Base-by-base conservation (phyloP, 2,113 vertebrate species). In the Hypocryptadius cinnamomeus region DNA sequence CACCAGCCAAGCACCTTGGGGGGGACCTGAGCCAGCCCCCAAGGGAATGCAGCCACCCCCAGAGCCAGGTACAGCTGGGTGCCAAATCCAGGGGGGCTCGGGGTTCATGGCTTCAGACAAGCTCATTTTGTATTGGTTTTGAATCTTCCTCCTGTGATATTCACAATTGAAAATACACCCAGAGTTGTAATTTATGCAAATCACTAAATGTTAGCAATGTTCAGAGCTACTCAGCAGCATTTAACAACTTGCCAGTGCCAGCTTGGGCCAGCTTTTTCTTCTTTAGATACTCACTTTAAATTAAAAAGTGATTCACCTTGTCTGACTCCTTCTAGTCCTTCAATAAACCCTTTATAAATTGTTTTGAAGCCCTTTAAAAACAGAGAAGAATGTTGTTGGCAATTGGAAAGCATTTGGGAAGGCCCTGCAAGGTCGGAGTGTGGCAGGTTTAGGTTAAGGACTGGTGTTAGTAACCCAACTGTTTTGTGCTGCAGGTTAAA, bases 401-500 rank as follows among this genome's bases (percentile, higher is more conserved):
- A 59, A 1, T 21, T 65, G 16, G 17, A 18, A 33, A 30, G 31
- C 5, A 3, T 39, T 61, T 13, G 14, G 56, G 70, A 35, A 28
- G 48, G 33, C 16, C 13, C 0, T 40, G 54, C 37, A 24, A 15
- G 56, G 20, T 22, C 31, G 15, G 50, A 65, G 24, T 3, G 40
- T 5, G 39, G 44, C 24, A 40, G 44, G 63, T 50, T 72, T 27
- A 47, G 56, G 30, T 50, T 71, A 23, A 13, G 80, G 56, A 11
- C 3, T 53, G 61, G 3, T 37, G 6, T 45, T 54, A 50, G 60
- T 65, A 68, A 57, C 51, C 59, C 66, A 48, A 0, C 18, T 70
- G 51, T 77, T 80, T 16, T 70, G 5, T 94, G 82, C 8, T 91
- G 80, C 69, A 98, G 98, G 94, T 97, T 59, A 94, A 91, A 87